phyloP scores from a whole-genome alignment of 1,140 invertebrate species.

The Plutomurus gul region DNA sequence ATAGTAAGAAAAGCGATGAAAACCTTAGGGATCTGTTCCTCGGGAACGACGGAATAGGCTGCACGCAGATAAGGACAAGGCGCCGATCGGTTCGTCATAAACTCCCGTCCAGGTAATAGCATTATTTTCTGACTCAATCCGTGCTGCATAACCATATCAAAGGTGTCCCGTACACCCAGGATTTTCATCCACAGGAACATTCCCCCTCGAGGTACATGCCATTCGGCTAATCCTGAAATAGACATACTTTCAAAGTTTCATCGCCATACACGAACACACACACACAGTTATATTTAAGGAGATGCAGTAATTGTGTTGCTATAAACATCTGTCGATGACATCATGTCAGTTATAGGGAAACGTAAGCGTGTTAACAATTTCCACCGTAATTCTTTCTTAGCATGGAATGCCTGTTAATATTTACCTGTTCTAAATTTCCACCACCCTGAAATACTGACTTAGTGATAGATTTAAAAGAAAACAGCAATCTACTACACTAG shows the following conservation, averaged over 20 bases:
- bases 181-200: conserved; percentile 80
- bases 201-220: conserved; percentile 69
- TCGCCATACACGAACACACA: too few species aligned
- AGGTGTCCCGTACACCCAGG: conserved; percentile 68
- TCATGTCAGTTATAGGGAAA: too few species aligned
- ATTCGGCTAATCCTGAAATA: conserved; percentile 66
- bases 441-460: too few species aligned
- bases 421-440: too few species aligned
- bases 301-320: too few species aligned
- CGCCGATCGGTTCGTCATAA: conserved; percentile 64
- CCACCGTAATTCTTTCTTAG: too few species aligned
- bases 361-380: too few species aligned
- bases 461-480: too few species aligned
- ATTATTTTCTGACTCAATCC: conserved; percentile 65
- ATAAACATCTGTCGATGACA: too few species aligned
- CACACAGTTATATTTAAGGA: too few species aligned
- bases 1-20: neutral
- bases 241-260: neutral
- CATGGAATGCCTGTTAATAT: too few species aligned
- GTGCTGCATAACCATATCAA: conserved; percentile 71
- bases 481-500: too few species aligned
- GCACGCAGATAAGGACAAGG: conserved; percentile 70
- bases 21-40: conserved; percentile 69
- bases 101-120: conserved; percentile 72
- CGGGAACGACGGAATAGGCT: conserved; percentile 68